phyloP scores from a whole-genome alignment of 2,113 vertebrate species.

The Apteryx owenii region DNA sequence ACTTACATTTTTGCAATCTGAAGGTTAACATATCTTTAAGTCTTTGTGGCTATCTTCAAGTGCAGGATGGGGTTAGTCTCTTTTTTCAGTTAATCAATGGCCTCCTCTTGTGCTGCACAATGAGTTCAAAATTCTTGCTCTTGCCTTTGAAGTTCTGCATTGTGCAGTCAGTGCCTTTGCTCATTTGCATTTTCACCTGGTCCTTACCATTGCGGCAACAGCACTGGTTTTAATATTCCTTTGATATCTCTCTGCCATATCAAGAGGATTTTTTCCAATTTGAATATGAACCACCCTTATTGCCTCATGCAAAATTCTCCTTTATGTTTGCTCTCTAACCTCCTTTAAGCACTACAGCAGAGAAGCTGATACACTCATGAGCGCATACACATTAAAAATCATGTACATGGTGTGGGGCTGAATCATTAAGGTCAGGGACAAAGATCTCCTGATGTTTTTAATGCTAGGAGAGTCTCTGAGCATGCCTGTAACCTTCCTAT shows the following conservation, averaged over 20 bases:
- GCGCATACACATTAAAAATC: background rate
- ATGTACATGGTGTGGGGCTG: background rate
- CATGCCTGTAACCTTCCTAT: background rate
- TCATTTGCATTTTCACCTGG: background rate
- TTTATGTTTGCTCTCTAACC: background rate
- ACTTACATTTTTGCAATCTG: background rate
- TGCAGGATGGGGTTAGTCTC: background rate
- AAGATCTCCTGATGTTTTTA: background rate
- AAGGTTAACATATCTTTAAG: background rate
- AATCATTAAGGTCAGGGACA: background rate
- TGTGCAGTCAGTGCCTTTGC: background rate
- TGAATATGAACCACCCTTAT: background rate
- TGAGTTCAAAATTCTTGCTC: background rate
- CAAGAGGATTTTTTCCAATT: background rate
- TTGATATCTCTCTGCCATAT: background rate
- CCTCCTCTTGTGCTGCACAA: background rate
- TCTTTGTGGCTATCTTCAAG: background rate
- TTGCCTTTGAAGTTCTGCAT: background rate
- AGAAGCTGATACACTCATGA: background rate
- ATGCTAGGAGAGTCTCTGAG: background rate
- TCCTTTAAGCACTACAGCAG: background rate
- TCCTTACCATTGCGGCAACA: background rate
- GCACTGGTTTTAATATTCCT: background rate
- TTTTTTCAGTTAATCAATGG: background rate
- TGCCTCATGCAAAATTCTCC: background rate